Evolutionary conservation across 2,113 vertebrate species (phyloP).

Genomic region (Lophotis ruficrista): DNA sequence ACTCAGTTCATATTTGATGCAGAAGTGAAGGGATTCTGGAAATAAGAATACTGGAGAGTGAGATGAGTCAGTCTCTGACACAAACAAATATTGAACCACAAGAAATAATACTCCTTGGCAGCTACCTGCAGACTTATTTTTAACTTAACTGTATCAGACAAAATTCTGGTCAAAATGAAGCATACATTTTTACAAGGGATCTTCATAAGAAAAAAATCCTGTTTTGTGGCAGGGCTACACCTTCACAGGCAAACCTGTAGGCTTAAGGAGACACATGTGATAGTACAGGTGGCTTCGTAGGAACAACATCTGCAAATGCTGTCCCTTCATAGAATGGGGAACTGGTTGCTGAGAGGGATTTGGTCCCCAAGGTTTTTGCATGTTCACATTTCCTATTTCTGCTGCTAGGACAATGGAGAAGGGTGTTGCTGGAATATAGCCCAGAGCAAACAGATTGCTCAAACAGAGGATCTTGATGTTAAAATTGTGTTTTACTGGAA

Average conservation of each 20-base stretch:
- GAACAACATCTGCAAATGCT: background rate
- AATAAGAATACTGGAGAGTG: background rate
- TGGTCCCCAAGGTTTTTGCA: background rate
- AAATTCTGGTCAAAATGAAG: background rate
- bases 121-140: background rate
- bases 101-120: background rate
- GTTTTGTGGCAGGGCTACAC: background rate
- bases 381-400: conserved; percentile 25
- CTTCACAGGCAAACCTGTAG: background rate
- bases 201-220: background rate
- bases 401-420: conserved; percentile 41
- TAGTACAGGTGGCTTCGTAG: background rate
- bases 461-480: conserved; percentile 40
- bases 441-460: conserved; percentile 31
- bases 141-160: background rate
- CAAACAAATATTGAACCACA: background rate
- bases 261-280: background rate
- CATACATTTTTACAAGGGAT: background rate
- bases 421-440: conserved; percentile 44
- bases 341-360: background rate
- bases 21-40: background rate
- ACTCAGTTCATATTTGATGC: background rate
- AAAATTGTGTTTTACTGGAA: conserved; percentile 31
- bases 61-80: background rate
- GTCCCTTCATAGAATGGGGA: background rate